A percentile compares a stretch with the other conserved stretches of the same genome.
Evolutionary conservation across 2,888 invertebrate species (phyloP).

Genomic region (Sepioteuthis lessoniana): DNA sequence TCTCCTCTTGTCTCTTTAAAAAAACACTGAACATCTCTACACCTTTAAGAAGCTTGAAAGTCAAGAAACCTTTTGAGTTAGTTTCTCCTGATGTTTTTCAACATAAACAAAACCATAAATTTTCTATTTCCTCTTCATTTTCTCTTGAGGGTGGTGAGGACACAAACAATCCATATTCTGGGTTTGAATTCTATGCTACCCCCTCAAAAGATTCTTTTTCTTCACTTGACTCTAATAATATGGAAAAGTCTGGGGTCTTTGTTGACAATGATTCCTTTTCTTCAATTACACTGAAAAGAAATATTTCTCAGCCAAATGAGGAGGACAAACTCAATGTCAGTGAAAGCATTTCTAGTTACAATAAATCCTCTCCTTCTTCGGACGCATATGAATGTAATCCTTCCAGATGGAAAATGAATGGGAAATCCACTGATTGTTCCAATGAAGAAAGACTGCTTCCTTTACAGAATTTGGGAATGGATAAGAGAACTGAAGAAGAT

Average conservation of each 20-base stretch:
- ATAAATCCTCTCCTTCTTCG: not conserved
- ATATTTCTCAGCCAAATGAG: not conserved
- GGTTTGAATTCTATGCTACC: not conserved
- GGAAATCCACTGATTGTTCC: not conserved
- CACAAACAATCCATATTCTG: not conserved
- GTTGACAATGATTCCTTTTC: not conserved
- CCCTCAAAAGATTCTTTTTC: not conserved
- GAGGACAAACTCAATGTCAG: not conserved
- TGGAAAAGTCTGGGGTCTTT: not conserved
- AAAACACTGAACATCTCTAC: not conserved
- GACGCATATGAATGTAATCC: not conserved
- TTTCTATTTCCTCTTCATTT: not conserved
- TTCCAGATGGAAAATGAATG: not conserved
- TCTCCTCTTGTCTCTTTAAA: not conserved
- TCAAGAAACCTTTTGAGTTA: not conserved
- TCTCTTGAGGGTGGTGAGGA: not conserved
- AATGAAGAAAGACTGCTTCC: not conserved
- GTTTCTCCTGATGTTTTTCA: not conserved
- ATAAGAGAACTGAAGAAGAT: not conserved
- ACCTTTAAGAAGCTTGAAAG: not conserved
- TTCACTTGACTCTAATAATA: not conserved
- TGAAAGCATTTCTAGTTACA: not conserved
- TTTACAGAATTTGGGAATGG: not conserved
- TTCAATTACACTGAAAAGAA: not conserved
- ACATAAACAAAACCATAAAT: not conserved